phyloP scores from a whole-genome alignment of 2,113 vertebrate genomes.

The Channa maculata region DNA sequence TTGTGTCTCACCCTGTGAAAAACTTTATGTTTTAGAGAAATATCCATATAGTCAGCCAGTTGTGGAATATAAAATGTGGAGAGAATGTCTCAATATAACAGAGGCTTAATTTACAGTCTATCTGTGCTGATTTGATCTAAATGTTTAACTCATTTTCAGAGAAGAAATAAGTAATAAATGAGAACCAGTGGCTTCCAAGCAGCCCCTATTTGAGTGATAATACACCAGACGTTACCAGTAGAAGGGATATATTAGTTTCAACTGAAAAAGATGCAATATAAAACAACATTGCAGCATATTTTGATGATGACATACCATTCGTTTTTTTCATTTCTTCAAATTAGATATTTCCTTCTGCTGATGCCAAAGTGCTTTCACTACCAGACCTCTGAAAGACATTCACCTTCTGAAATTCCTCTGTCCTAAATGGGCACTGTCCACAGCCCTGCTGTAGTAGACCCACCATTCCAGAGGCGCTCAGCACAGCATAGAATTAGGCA shows the following conservation, averaged over 20 bases:
- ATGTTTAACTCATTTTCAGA: conserved; percentile 2
- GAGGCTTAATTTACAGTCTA: neutral
- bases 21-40: neutral
- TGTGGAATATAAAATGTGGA: too few species aligned
- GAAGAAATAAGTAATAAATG: neutral
- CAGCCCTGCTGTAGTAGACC: conserved; percentile 39
- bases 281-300: conserved; percentile 36
- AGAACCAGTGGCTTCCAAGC: conserved; percentile 5
- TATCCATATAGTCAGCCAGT: neutral
- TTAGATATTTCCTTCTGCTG: conserved; percentile 30
- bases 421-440: conserved; percentile 53
- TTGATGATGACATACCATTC: conserved; percentile 44
- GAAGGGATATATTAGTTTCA: conserved; percentile 22
- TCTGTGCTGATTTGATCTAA: neutral
- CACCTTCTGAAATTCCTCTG: conserved; percentile 31
- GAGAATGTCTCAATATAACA: neutral
- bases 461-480: conserved; percentile 39
- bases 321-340: conserved; percentile 46
- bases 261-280: conserved; percentile 18
- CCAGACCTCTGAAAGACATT: conserved; percentile 36
- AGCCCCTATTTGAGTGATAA: neutral
- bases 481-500: conserved; percentile 53
- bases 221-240: conserved; percentile 20
- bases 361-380: conserved; percentile 30
- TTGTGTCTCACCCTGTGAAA: too few species aligned